Percentiles rank a stretch among this genome's conserved stretches.
These are phyloP conservation scores for Eleutherodactylus coqui DNA, from an alignment of 2,797 vertebrate genomes.

Conservation along the genomic window DNA sequence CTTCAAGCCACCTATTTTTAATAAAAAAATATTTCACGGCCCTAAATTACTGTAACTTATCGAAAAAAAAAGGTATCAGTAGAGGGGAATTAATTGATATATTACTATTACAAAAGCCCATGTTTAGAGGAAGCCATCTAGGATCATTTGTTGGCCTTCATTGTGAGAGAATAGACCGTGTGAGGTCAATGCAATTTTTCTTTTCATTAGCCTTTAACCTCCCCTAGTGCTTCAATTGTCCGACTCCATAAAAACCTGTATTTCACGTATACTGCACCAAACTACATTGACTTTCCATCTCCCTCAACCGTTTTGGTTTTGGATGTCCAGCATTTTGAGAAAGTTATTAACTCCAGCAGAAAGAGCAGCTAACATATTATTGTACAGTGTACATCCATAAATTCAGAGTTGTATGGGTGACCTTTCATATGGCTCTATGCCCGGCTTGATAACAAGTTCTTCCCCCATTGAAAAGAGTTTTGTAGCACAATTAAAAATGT, in stretches of 20 bases:
- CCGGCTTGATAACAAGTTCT: conserved; percentile 29
- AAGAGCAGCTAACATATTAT: conserved; percentile 11
- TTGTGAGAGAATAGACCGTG: conserved; percentile 18
- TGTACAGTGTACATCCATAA: conserved; percentile 47
- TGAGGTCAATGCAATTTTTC: background rate
- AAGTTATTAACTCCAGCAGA: conserved; percentile 40
- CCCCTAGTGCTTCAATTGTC: background rate
- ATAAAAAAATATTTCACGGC: too few species aligned
- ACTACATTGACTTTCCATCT: conserved; percentile 18
- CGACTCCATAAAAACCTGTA: conserved; percentile 36
- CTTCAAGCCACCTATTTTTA: background rate
- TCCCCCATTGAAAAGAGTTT: conserved; percentile 12
- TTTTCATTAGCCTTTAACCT: conserved; percentile 42
- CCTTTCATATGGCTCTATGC: conserved; percentile 39
- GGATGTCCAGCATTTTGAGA: conserved; percentile 28
- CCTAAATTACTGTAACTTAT: too few species aligned
- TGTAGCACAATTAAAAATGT: conserved; percentile 32
- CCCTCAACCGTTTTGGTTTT: conserved; percentile 28
- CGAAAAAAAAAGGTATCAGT: too few species aligned
- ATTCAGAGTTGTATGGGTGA: conserved; percentile 30
- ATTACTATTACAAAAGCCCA: conserved; percentile 27
- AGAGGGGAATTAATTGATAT: background rate
- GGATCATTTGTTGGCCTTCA: background rate
- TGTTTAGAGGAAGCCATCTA: background rate
- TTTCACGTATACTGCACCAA: background rate